Evolutionary conservation across 2,797 vertebrate species (phyloP).

Genomic region (Anolis apletophallus): DNA sequence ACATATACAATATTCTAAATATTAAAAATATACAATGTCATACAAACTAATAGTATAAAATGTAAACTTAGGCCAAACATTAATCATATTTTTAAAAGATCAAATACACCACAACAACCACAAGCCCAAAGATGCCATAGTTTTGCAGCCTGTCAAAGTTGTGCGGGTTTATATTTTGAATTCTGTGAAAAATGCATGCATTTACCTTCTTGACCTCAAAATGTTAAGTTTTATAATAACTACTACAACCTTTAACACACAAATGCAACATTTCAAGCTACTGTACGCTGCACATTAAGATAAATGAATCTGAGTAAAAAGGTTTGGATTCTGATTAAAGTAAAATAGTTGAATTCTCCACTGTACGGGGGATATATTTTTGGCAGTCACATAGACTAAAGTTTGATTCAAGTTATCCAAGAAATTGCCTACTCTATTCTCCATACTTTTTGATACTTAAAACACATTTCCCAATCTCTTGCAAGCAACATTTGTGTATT

Average conservation of each 20-base stretch:
- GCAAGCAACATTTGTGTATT: slow-evolving; percentile 21
- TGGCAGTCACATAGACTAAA: slow-evolving; percentile 49
- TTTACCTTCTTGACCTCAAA: slow-evolving; percentile 54
- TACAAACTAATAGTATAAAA: slow-evolving; percentile 55
- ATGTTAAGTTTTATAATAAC: slow-evolving; percentile 59
- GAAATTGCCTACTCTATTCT: slow-evolving; percentile 58
- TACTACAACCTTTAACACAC: slow-evolving; percentile 64
- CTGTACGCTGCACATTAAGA: slow-evolving; percentile 51
- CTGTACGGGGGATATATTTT: slow-evolving; percentile 58
- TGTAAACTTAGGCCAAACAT: slow-evolving; percentile 52
- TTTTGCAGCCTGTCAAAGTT: slow-evolving; percentile 34
- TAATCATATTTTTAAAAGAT: slow-evolving; percentile 54
- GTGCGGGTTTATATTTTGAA: slow-evolving; percentile 53
- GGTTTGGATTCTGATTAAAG: slow-evolving; percentile 63
- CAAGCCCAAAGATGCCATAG: slow-evolving; percentile 55
- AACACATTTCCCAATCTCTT: neutral
- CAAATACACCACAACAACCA: slow-evolving; percentile 62
- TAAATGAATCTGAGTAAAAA: slow-evolving; percentile 42
- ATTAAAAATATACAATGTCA: neutral
- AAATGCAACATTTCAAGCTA: slow-evolving; percentile 53
- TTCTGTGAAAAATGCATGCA: slow-evolving; percentile 40
- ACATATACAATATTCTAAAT: too few species aligned
- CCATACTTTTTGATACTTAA: slow-evolving; percentile 36
- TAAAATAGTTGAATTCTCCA: slow-evolving; percentile 51
- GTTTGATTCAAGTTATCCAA: slow-evolving; percentile 64